Conservation (phyloP, 2,797 vertebrate genomes). For the Sebastes iracundus region DNA sequence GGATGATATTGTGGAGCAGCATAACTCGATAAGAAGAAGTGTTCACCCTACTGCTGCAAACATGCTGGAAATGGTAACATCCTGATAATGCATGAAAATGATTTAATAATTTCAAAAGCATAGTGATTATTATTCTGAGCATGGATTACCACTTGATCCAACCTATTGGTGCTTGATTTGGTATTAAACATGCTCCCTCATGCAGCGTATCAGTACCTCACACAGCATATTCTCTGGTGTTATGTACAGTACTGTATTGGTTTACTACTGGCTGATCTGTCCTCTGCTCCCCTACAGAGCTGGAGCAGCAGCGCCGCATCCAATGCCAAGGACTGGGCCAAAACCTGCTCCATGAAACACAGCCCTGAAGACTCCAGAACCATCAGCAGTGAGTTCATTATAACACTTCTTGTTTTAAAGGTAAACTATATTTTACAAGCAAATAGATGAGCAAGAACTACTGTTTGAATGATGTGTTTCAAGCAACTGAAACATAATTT, state of each 20-base stretch:
- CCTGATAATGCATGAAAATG: not conserved
- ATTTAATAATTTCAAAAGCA: not conserved
- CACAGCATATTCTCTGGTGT: not conserved
- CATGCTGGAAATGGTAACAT: slow-evolving; percentile 66
- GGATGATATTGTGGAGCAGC: slow-evolving; percentile 49
- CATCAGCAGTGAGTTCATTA: slow-evolving; percentile 43
- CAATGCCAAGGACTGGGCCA: slow-evolving; percentile 61
- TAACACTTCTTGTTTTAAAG: not conserved
- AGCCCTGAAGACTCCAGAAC: slow-evolving; percentile 22
- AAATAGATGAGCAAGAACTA: not conserved
- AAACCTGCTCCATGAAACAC: slow-evolving; percentile 57
- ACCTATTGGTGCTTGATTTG: not conserved
- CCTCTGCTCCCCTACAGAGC: slow-evolving; percentile 42
- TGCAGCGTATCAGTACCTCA: not conserved
- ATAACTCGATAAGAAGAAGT: slow-evolving; percentile 49
- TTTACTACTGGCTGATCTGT: not conserved
- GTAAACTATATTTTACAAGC: not conserved
- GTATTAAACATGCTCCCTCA: not conserved
- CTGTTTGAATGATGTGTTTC: not conserved
- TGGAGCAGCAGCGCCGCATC: slow-evolving; percentile 58
- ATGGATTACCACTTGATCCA: not conserved
- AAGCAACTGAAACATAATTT: not conserved
- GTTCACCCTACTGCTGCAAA: slow-evolving; percentile 53
- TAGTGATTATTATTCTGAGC: not conserved
- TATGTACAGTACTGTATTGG: not conserved